phyloP scores from a whole-genome alignment of 2,888 invertebrate genomes.

The Cabera pusaria region DNA sequence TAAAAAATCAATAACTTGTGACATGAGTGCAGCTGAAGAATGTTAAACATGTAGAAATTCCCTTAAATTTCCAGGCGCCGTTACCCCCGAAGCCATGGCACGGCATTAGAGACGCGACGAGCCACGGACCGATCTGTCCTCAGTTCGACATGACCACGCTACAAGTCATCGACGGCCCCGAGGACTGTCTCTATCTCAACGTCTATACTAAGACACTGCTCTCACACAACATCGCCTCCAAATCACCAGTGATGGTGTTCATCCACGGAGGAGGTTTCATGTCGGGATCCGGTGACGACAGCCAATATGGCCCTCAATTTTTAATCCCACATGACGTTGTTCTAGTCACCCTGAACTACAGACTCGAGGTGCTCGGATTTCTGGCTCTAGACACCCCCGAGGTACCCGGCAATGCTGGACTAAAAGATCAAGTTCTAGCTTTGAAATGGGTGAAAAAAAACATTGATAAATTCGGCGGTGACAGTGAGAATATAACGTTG shows the following conservation, averaged over 20 bases:
- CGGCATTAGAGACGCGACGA: constrained; percentile 53
- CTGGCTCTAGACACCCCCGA: constrained; percentile 51
- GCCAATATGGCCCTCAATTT: constrained; percentile 58
- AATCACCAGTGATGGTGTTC: constrained; percentile 63
- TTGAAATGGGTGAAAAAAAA: constrained; percentile 58
- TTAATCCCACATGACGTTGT: constrained; percentile 62
- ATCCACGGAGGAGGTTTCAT: constrained; percentile 67
- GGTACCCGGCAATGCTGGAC: constrained; percentile 64
- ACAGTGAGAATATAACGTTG: constrained; percentile 59
- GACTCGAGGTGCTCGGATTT: constrained; percentile 53
- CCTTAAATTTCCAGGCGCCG: constrained; percentile 53
- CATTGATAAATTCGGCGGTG: constrained; percentile 57
- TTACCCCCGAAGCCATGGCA: constrained; percentile 51
- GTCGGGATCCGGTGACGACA: constrained; percentile 58
- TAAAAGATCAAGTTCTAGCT: constrained; percentile 64
- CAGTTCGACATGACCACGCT: constrained; percentile 50
- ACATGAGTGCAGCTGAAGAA: no score
- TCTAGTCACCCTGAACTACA: constrained; percentile 67
- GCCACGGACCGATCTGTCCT: constrained; percentile 60
- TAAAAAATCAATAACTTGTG: no score
- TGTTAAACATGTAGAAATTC: no score
- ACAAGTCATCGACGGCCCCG: constrained; percentile 46
- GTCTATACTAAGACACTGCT: no score
- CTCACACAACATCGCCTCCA: constrained; percentile 41
- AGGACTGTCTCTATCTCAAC: constrained; percentile 63